These are phyloP conservation scores for Dinocampus coccinellae DNA, from an alignment of 2,888 invertebrate species.

Conservation along the genomic window DNA sequence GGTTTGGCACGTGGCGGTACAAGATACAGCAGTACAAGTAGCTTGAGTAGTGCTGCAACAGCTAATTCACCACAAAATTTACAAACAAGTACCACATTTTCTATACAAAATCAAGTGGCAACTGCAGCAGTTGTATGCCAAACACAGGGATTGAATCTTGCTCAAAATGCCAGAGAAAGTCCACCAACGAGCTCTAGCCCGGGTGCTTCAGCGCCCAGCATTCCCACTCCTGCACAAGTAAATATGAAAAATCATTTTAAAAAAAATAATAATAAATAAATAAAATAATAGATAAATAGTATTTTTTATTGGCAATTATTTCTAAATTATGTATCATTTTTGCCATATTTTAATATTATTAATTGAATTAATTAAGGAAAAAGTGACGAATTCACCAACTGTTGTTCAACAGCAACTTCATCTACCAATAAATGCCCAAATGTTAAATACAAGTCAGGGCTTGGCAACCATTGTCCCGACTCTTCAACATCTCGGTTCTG, in stretches of 20 bases:
- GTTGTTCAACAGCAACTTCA: conserved; percentile 63
- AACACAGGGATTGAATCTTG: conserved; percentile 65
- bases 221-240: conserved; percentile 66
- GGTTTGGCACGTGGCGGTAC: conserved; percentile 63
- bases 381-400: conserved; percentile 57
- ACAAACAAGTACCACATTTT: conserved; percentile 54
- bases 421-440: conserved; percentile 64
- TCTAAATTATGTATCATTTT: background rate
- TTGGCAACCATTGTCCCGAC: conserved; percentile 66
- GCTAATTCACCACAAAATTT: conserved; percentile 69
- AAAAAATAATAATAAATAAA: background rate
- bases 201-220: conserved; percentile 62
- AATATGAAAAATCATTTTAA: too few species aligned
- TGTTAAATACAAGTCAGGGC: conserved; percentile 65
- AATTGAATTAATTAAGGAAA: conserved; percentile 50
- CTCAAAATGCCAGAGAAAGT: conserved; percentile 64
- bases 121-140: conserved; percentile 66
- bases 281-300: background rate
- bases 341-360: background rate
- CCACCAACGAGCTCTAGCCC: conserved; percentile 65
- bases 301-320: background rate
- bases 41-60: conserved; percentile 70
- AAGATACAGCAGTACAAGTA: conserved; percentile 71
- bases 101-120: conserved; percentile 61
- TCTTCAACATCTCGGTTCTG: conserved; percentile 64